A percentile compares a stretch with the other conserved stretches of the same genome.
phyloP scores from a whole-genome alignment of 2,797 vertebrate genomes.

The Carapus acus region DNA sequence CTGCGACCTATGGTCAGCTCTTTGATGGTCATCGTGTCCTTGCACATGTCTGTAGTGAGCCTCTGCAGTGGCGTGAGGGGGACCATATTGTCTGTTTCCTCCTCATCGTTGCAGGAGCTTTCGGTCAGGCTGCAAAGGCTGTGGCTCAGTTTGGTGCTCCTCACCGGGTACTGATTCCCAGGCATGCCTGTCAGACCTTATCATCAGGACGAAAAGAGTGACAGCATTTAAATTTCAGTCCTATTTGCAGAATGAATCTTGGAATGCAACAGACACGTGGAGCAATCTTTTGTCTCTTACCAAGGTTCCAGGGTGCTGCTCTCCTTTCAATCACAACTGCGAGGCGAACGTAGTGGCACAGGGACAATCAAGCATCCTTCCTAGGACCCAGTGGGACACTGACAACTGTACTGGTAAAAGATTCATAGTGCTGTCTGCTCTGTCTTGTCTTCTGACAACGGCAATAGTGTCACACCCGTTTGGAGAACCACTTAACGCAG shows the following conservation, averaged over 20 bases:
- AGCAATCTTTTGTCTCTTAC: too few relatives aligned
- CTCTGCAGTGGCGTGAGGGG: conserved; percentile 82
- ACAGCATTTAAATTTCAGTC: too few relatives aligned
- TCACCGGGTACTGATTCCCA: conserved; percentile 66
- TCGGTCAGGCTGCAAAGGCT: conserved; percentile 76
- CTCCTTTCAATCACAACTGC: too few relatives aligned
- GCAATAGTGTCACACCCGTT: neutral
- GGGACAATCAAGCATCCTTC: too few relatives aligned
- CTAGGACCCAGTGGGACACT: neutral
- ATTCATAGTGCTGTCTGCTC: too few relatives aligned
- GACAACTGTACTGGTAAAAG: neutral
- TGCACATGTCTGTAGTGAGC: conserved; percentile 83
- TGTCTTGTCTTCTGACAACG: too few relatives aligned
- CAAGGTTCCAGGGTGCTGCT: too few relatives aligned
- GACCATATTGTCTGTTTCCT: conserved; percentile 45
- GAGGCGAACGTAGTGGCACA: too few relatives aligned
- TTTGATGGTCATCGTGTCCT: conserved; percentile 82
- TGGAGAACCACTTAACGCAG: neutral
- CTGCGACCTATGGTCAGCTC: conserved; percentile 88
- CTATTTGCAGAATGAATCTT: too few relatives aligned
- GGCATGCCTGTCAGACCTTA: conserved; percentile 70
- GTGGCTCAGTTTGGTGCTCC: conserved; percentile 46
- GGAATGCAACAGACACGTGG: too few relatives aligned
- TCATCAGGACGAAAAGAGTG: too few relatives aligned
- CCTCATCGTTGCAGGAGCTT: conserved; percentile 60